Base-by-base conservation (phyloP, 2,113 vertebrate species). In the Chloropsis cyanopogon region DNA sequence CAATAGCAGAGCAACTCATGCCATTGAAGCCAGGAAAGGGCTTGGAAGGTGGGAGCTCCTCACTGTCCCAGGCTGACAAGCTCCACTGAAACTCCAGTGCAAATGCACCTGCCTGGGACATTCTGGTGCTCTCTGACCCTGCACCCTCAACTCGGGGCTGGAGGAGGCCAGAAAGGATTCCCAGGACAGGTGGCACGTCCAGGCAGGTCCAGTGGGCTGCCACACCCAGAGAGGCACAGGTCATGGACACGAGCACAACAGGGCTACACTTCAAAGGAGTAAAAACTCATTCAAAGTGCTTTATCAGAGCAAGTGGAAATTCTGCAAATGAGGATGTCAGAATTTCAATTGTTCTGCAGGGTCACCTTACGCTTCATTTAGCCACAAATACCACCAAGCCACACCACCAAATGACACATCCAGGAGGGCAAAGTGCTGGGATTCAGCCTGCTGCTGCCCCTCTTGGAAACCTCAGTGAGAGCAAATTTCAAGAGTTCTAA, bases 61-160 rank as follows among this genome's bases (percentile, higher is more conserved):
- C 5, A 2, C 12, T 26, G n/a, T 17, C 41, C 46, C 6, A 5
- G 12, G 35, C 4, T 16, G 8, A 86, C 54, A 22, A 77, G 42
- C 33, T 71, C 33, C 49, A 15, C 13, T 3, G 59, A 59, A 17
- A 10, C 50, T 46, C 59, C 35, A 13, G 21, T 47, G 63, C 23
- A 26, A 24, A 41, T 54, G 24, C 44, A 25, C 16, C 46, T 31
- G 31, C 26, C 33, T 20, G 28, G 64, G 53, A 23, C 11, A 3
- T 28, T 52, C 14, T n/a, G 28, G 24, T 3, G 14, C 28, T 64
- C 56, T 50, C 35, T 0, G 0, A 29, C 33, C 24, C 18, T 3
- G 12, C 44, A 11, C 6, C 16, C 60, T 56, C 4, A 0, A 1
- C 37, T 37, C 0, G 0, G 7, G 46, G 24, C 53, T 35, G 25